Percentiles rank a stretch among this genome's conserved stretches.
Conservation (phyloP, 2,888 invertebrate species). For the Biston stratarius region DNA sequence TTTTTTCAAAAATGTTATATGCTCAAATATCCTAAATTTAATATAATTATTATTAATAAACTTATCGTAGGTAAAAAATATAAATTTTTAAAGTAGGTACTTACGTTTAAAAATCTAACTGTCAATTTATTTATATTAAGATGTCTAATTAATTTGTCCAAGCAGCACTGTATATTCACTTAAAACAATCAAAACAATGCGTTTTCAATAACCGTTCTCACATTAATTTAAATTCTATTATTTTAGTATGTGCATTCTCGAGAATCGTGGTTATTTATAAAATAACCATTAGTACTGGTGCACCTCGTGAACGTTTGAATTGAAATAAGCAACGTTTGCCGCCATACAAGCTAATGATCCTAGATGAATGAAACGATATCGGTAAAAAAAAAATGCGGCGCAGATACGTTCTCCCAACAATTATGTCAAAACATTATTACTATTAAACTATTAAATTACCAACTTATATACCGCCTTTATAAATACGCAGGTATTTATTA, state of each 20-base stretch:
- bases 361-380: slow-evolving; percentile 47
- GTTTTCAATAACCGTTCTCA: slow-evolving; percentile 32
- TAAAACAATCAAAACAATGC: slow-evolving; percentile 18
- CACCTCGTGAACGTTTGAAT: slow-evolving; percentile 62
- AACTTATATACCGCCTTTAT: slow-evolving; percentile 1
- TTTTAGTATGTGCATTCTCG: slow-evolving; percentile 20
- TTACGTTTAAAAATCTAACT: slow-evolving; percentile 8
- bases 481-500: background rate
- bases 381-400: slow-evolving; percentile 41
- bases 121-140: background rate
- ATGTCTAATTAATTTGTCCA: slow-evolving; percentile 8
- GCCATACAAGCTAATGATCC: slow-evolving; percentile 54
- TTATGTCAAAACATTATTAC: slow-evolving; percentile 16
- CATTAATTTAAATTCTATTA: slow-evolving; percentile 13
- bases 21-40: too few relatives aligned
- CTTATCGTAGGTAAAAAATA: background rate
- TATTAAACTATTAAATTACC: background rate
- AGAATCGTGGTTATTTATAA: slow-evolving; percentile 17
- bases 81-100: slow-evolving; percentile 7
- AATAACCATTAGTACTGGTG: slow-evolving; percentile 41
- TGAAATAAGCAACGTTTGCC: slow-evolving; percentile 62
- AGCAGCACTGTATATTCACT: slow-evolving; percentile 12
- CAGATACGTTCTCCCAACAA: slow-evolving; percentile 34
- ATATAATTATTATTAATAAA: background rate
- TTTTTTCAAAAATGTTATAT: too few relatives aligned